Conservation (phyloP, 2,113 vertebrate genomes). For the Bucco capensis region DNA sequence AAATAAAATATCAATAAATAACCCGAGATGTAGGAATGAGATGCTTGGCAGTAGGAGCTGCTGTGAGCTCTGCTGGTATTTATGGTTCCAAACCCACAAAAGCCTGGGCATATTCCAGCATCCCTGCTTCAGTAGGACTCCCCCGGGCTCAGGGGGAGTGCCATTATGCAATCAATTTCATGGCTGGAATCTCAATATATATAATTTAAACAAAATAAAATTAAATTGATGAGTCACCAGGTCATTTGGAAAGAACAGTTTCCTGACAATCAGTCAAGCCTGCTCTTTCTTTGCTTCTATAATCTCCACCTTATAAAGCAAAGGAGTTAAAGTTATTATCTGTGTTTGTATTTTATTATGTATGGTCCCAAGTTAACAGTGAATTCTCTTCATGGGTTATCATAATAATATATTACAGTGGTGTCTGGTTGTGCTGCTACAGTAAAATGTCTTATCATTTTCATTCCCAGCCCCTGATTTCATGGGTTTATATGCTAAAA, state of each 20-base stretch:
- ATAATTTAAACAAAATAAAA: conserved; percentile 60
- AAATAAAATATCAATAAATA: conserved; percentile 46
- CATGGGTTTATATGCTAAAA: background rate
- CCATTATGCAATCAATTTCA: conserved; percentile 57
- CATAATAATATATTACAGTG: conserved; percentile 15
- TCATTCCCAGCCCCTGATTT: background rate
- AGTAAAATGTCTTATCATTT: background rate
- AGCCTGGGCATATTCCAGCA: conserved; percentile 25
- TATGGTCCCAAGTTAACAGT: background rate
- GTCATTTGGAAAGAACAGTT: conserved; percentile 25
- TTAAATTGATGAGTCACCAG: conserved; percentile 33
- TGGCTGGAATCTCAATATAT: conserved; percentile 49
- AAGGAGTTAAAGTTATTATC: conserved; percentile 9
- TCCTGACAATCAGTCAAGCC: conserved; percentile 2
- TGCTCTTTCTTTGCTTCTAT: conserved; percentile 5
- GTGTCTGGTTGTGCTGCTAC: background rate
- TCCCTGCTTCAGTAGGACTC: background rate
- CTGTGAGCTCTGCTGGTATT: background rate
- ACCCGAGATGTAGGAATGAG: background rate
- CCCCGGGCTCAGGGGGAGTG: background rate
- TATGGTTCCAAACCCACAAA: conserved; percentile 32
- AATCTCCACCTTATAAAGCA: background rate
- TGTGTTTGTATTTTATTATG: conserved; percentile 35
- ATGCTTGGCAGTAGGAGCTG: background rate
- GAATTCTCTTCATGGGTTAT: conserved; percentile 23